phyloP scores from a whole-genome alignment of 2,888 invertebrate genomes.

The Drosophila suboccidentalis region DNA sequence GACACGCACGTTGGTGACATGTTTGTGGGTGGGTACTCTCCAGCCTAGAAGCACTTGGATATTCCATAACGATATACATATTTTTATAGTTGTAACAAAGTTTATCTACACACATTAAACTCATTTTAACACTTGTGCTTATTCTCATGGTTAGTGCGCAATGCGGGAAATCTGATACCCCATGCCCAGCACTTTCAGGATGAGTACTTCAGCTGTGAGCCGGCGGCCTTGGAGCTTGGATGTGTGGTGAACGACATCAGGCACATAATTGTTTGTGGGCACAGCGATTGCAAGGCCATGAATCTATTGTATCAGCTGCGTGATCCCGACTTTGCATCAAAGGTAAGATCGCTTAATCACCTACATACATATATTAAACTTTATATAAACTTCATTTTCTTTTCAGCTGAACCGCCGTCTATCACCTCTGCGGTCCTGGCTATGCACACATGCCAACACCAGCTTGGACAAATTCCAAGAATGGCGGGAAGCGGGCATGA shows the following conservation, averaged over 20 bases:
- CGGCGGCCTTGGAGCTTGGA: slow-evolving; percentile 97
- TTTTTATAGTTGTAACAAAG: not conserved
- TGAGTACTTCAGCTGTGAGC: slow-evolving; percentile 96
- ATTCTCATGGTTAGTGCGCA: slow-evolving; percentile 91
- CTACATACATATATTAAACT: not conserved
- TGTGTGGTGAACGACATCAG: slow-evolving; percentile 96
- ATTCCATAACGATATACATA: not conserved
- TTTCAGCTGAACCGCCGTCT: slow-evolving; percentile 90
- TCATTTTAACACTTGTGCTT: slow-evolving; percentile 32
- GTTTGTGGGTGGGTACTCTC: slow-evolving; percentile 92
- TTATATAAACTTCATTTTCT: not conserved
- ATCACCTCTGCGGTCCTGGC: slow-evolving; percentile 96
- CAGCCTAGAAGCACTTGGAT: slow-evolving; percentile 65
- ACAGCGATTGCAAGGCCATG: slow-evolving; percentile 99
- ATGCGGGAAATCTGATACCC: slow-evolving; percentile 98
- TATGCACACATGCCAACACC: slow-evolving; percentile 93
- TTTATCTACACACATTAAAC: slow-evolving; percentile 6
- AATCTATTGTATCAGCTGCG: slow-evolving; percentile 94
- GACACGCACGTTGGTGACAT: slow-evolving; percentile 98
- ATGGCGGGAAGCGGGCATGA: slow-evolving; percentile 87
- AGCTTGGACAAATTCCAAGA: slow-evolving; percentile 94
- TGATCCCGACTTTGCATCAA: slow-evolving; percentile 91
- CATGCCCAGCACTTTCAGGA: slow-evolving; percentile 95
- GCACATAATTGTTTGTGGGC: slow-evolving; percentile 98
- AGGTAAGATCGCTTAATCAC: slow-evolving; percentile 84